Evolutionary conservation across 2,797 vertebrate species (phyloP).

Genomic region (Sebastes diaconus): DNA sequence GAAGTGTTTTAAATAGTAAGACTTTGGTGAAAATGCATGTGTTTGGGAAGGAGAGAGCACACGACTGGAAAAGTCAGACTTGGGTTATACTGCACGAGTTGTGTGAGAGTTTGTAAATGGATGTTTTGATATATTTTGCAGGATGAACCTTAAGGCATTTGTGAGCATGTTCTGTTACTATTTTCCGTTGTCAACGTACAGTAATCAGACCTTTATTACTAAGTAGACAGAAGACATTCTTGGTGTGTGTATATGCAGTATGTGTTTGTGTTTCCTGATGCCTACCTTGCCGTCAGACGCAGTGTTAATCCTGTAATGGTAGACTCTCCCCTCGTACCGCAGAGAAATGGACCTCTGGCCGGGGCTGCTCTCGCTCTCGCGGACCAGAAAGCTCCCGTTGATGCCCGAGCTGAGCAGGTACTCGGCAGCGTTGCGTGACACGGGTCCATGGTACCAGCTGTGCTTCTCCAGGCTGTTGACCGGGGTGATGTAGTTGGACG

Average conservation of each 20-base stretch:
- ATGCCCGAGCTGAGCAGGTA: slow-evolving; percentile 98
- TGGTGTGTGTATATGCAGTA: not conserved
- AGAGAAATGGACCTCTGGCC: slow-evolving; percentile 97
- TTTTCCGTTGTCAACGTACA: too few relatives aligned
- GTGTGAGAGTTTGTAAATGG: not conserved
- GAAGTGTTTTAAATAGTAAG: not conserved
- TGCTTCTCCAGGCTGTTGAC: slow-evolving; percentile 99
- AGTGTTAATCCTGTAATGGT: slow-evolving; percentile 99
- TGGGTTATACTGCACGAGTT: not conserved
- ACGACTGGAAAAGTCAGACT: not conserved
- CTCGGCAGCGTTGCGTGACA: slow-evolving; percentile 95
- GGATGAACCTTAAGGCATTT: not conserved
- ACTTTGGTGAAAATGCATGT: not conserved
- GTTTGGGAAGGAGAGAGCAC: not conserved
- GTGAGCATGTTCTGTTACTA: not conserved
- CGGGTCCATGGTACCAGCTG: slow-evolving; percentile 97
- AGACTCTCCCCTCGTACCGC: slow-evolving; percentile 95
- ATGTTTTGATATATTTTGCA: not conserved
- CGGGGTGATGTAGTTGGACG: slow-evolving; percentile 98
- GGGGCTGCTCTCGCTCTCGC: slow-evolving; percentile 97
- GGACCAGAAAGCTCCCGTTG: slow-evolving; percentile 97
- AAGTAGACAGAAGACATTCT: not conserved
- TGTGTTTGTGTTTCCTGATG: not conserved
- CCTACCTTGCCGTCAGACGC: slow-evolving; percentile 95
- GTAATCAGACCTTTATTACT: not conserved